Base-by-base conservation (phyloP, 2,113 vertebrate species). In the Hippocampus mohnikei region DNA sequence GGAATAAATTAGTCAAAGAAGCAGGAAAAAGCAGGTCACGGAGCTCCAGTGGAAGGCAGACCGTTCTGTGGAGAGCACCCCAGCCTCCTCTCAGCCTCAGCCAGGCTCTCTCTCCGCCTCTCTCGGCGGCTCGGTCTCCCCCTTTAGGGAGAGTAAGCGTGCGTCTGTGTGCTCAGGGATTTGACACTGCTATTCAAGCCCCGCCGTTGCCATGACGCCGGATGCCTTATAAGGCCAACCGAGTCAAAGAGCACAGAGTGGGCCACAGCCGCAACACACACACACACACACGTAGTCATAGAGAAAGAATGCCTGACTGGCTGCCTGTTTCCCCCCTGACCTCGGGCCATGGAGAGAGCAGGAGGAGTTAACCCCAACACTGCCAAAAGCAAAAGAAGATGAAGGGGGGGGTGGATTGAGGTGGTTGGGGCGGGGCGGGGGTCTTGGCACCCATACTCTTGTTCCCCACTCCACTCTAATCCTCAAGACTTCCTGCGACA, bases 131-230 rank as follows among this genome's bases (percentile, higher is more conserved):
- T 37, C 27, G n/a, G 52, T 13, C 33, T 53, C 79, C 79, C 89
- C 87, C 88, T 87, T 88, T 80, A 79, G 84, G 84, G 88, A 87
- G 88, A 82, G 85, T 79, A 86, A 88, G 85, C 82, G 88, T 91
- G 91, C 88, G 90, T 90, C 82, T 92, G 91, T 92, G 89, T 92
- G 93, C 91, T 91, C 82, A 92, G 92, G 92, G 92, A 93, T 93
- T 94, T 94, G 92, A 93, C 92, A 94, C 91, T 93, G 92, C 93
- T 93, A 93, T 94, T 93, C 92, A 94, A 94, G 91, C 93, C 89
- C 91, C 89, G 82, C 82, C 79, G 93, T 94, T 94, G 90, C 93
- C 91, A 93, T 93, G 93, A 88, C 81, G 65, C 89, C 69, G 81
- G 72, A 85, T 91, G 86, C 93, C 93, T 93, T 94, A 93, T 92